These are phyloP conservation scores for Mycetomoellerius zeteki DNA, from an alignment of 1,140 invertebrate genomes.

Conservation along the genomic window DNA sequence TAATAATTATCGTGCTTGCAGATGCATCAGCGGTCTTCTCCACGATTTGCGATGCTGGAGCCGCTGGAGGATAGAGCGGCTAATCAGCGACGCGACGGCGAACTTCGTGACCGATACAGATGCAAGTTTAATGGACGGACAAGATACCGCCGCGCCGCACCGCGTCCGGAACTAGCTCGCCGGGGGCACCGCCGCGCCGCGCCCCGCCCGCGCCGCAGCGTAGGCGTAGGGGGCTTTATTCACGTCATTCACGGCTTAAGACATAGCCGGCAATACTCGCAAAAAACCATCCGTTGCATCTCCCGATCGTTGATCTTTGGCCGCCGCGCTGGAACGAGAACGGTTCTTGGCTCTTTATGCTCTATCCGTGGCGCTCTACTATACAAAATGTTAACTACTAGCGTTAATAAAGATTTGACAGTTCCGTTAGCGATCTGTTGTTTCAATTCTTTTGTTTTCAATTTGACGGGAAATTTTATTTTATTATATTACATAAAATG, in stretches of 20 bases:
- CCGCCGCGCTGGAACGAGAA: conserved; percentile 47
- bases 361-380: conserved; percentile 12
- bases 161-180: conserved; percentile 36
- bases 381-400: neutral
- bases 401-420: conserved; percentile 3
- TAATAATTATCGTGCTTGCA: conserved; percentile 43
- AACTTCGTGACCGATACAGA: conserved; percentile 69
- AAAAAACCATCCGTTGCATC: conserved; percentile 32
- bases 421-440: neutral
- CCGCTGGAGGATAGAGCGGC: conserved; percentile 1
- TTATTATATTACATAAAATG: neutral
- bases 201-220: neutral
- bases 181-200: neutral
- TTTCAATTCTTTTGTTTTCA: neutral
- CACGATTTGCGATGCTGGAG: neutral
- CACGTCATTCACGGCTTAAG: conserved; percentile 61
- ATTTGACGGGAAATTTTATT: neutral
- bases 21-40: conserved; percentile 6
- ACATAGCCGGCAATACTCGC: neutral
- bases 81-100: conserved; percentile 58
- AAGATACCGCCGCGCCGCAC: neutral
- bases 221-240: conserved; percentile 60
- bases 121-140: conserved; percentile 63
- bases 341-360: neutral
- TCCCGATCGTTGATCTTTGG: conserved; percentile 58